Percentiles rank a stretch among this genome's conserved stretches.
These are phyloP conservation scores for Laticauda colubrina DNA, from an alignment of 2,113 vertebrate species.

Conservation along the genomic window DNA sequence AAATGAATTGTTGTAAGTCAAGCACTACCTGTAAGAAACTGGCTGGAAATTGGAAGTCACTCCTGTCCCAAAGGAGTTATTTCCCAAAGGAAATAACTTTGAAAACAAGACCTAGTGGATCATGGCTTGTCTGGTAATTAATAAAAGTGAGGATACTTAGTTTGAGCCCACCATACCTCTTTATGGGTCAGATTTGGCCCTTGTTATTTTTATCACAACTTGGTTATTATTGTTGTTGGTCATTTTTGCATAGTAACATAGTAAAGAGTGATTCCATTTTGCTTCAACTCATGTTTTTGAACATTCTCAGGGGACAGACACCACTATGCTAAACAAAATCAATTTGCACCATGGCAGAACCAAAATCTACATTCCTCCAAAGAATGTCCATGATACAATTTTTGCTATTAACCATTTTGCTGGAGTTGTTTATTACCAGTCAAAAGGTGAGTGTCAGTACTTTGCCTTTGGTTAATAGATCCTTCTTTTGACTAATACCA, in stretches of 20 bases:
- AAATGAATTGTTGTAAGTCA: neutral
- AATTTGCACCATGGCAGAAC: constrained; percentile 78
- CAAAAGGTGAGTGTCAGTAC: constrained; percentile 76
- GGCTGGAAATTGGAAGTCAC: neutral
- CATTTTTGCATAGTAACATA: neutral
- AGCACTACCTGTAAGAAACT: neutral
- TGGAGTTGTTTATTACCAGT: constrained; percentile 86
- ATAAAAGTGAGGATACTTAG: neutral
- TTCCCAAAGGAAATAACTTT: neutral
- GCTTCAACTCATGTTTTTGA: constrained; percentile 1
- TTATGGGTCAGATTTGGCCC: neutral
- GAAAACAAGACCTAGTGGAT: neutral
- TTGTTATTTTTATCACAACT: neutral
- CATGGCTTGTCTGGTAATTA: neutral
- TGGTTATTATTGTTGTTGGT: neutral
- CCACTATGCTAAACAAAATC: constrained; percentile 87
- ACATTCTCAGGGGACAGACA: constrained; percentile 84
- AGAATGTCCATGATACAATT: constrained; percentile 78
- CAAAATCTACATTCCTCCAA: constrained; percentile 82
- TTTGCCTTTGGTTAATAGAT: neutral
- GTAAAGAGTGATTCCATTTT: neutral
- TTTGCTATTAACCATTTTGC: constrained; percentile 94
- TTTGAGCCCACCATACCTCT: neutral
- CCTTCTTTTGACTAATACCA: neutral
- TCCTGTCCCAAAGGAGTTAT: neutral